Evolutionary conservation across 2,888 invertebrate species (phyloP), one percentile per base, ranked within the genome.

Genomic region (Lucinisca nassula): DNA sequence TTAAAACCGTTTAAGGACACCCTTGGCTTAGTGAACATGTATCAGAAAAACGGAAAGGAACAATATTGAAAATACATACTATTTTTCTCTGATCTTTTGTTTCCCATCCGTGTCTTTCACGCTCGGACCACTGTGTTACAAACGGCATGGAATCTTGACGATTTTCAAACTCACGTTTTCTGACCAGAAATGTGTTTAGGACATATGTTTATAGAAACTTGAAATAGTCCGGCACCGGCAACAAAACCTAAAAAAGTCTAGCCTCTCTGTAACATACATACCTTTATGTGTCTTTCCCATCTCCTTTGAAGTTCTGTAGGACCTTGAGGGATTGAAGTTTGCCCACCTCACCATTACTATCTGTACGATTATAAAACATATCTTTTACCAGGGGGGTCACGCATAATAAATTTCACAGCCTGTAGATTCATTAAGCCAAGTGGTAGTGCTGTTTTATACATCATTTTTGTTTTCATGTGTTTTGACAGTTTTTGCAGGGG

Each of bases 321-420:
- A 67, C 67, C 67, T 35, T 67, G 67, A 32, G 67, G 67, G 67
- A 67, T 67, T 67, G 67, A 67, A n/a, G 17, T 10, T 27, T 61
- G 17, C 67, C 67, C 67, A 67, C 67, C 67, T 24, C 17, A 4
- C 67, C 35, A 67, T 32, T 35, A 3, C 35, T 24, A 35, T 67
- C 32, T 67, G 32, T 35, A 35, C 32, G 67, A 27, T 30, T 67
- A 67, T 67, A 67, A 67, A 67, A 67, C 67, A 67, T 67, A 67
- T 67, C 67, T 67, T 67, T 67, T 67, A 67, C 67, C 45, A 21
- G 35, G 35, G 21, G 35, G 76, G 85, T 78, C 76, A 85, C 82
- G 88, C 70, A 45, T 79, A 88, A 88, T 88, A 80, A 83, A 85
- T 30, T 70, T 24, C 85, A 38, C 88, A 88, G 85, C 88, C 83